Base-by-base conservation (phyloP, 2,888 invertebrate species). In the Spisula solida region DNA sequence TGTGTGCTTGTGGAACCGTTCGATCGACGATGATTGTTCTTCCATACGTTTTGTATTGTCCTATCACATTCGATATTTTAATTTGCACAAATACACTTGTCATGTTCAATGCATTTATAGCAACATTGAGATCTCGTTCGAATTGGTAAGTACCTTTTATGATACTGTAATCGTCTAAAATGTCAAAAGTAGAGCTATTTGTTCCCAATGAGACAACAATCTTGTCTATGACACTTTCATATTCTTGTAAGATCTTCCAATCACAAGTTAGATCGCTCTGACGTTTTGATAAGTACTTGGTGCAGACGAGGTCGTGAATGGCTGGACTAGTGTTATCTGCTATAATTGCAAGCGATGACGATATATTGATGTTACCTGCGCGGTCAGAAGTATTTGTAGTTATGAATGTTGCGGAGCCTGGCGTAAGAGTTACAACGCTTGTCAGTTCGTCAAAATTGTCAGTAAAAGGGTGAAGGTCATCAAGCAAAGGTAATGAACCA, bases 151-250 rank as follows among this genome's bases (percentile, higher is more conserved):
- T 82, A 16, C 75, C 34, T 70, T 81, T 81, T 6, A 91, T 86
- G 14, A 93, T 31, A 25, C 60, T 25, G 41, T 87, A 88, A 0
- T 60, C 81, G 6, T 85, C 51, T 12, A 91, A 34, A 34, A 93
- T 87, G 55, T 93, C 88, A 47, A 66, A 56, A n/a, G 31, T 41
- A 2, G 79, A 41, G 48, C 79, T 78, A 8, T 90, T 55, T 2
- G 90, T 87, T 12, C 94, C 92, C 14, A 94, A 60, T 14, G 91
- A 92, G 16, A 94, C 88, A 1, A 60, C 81, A 29, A 92, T 81
- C 18, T 85, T 84, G 20, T 90, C 82, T n/a, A 94, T 34, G 14
- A 88, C 34, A 86, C 94, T 94, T 88, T 94, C 94, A 78, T 83
- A 81, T 80, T 94, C 94, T 51, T 86, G 86, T 10, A 93, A 79